Base-by-base conservation (phyloP, 2,113 vertebrate species). In the Ailuropoda melanoleuca region DNA sequence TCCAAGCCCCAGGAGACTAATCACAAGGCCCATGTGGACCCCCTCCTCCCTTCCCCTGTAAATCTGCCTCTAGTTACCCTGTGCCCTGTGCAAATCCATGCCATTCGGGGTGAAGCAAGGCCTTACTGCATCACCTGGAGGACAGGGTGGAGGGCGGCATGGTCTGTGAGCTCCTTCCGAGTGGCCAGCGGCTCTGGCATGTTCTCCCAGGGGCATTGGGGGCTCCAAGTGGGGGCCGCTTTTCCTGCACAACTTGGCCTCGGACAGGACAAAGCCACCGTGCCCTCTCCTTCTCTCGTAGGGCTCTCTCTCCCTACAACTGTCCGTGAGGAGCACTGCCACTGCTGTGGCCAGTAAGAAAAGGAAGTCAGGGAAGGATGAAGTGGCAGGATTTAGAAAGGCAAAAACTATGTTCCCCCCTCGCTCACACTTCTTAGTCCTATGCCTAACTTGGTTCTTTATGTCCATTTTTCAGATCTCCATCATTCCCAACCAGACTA, bases 291-390 rank as follows among this genome's bases (percentile, higher is more conserved):
- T 13, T 34, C 70, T 50, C 34, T 66, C 48, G 5, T 18, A 21
- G 50, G 43, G 26, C 50, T 75, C 72, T 72, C 60, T 74, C 26
- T 11, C 13, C 12, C 39, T 12, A 34, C 2, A 43, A 0, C 34
- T 3, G 3, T 10, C 53, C 31, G 23, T 3, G 5, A 77, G 4
- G 6, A n/a, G 15, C 9, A 18, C 0, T 2, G 10, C 19, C 12
- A 12, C 68, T 19, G 18, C n/a, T 6, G 24, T 15, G 60, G 53
- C 56, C 89, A 84, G 19, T 5, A 19, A 37, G 64, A 60, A 88
- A 85, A 93, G 37, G 34, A 56, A 83, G 72, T 29, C 18, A 53
- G 58, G 43, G 43, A 82, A 39, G 18, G 14, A 8, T 0, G 4
- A 48, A 13, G 31, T 31, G 31, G 31, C 37, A 85, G 64, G 37